phyloP scores from a whole-genome alignment of 1,140 invertebrate species.

The Platorchestia sp. region DNA sequence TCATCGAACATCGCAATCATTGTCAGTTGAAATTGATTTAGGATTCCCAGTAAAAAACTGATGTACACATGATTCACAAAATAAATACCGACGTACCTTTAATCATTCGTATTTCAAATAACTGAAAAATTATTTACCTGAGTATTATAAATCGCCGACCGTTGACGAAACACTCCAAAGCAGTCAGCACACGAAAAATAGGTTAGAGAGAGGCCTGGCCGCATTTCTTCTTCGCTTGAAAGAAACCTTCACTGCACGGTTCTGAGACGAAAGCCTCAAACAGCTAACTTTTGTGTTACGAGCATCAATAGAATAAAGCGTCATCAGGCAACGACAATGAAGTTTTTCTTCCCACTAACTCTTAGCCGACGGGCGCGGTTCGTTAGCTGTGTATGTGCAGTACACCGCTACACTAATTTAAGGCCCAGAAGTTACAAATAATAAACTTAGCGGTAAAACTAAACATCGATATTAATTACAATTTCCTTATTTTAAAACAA shows the following conservation, averaged over 20 bases:
- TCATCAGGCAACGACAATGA: neutral
- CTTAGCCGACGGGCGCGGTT: neutral
- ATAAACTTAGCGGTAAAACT: neutral
- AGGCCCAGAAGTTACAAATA: neutral
- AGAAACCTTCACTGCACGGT: neutral
- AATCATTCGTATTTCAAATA: neutral
- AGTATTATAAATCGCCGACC: neutral
- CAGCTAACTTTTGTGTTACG: neutral
- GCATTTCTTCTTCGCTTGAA: neutral
- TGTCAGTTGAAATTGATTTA: neutral
- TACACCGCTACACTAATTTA: neutral
- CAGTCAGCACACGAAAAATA: neutral
- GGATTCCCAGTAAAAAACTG: neutral
- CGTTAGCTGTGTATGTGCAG: neutral
- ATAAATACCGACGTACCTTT: neutral
- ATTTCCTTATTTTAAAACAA: too few species aligned
- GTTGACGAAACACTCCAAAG: neutral
- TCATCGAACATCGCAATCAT: neutral
- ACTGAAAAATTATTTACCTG: neutral
- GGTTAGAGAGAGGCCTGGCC: neutral
- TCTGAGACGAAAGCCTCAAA: neutral
- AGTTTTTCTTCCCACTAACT: neutral
- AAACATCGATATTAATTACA: too few species aligned
- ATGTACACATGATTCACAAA: too few species aligned
- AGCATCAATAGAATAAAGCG: neutral